phyloP scores from a whole-genome alignment of 2,797 vertebrate species.

The Gouania willdenowi region DNA sequence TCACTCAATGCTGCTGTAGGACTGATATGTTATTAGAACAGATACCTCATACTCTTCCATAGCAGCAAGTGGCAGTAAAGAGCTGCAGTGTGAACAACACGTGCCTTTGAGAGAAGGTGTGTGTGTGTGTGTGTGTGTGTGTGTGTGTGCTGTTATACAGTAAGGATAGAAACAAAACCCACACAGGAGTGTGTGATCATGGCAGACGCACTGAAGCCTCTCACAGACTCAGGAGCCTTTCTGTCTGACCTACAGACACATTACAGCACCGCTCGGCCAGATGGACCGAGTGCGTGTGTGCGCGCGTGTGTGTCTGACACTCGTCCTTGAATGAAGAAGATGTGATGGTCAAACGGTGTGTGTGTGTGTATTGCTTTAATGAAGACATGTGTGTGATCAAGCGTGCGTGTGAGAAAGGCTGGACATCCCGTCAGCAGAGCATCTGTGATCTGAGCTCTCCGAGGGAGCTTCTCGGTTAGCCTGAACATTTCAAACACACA shows the following conservation, averaged over 20 bases:
- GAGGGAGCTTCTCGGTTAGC: slow-evolving; percentile 51
- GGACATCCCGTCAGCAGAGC: slow-evolving; percentile 60
- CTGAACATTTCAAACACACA: slow-evolving; percentile 8
- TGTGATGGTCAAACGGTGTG: slow-evolving; percentile 52
- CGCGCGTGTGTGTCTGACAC: slow-evolving; percentile 20
- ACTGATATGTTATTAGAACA: too few species aligned
- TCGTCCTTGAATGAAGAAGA: slow-evolving; percentile 61
- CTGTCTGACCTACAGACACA: slow-evolving; percentile 45
- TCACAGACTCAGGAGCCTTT: slow-evolving; percentile 44
- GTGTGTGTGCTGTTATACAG: too few species aligned
- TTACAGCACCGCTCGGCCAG: slow-evolving; percentile 41
- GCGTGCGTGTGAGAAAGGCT: slow-evolving; percentile 7
- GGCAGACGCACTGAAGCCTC: slow-evolving; percentile 35
- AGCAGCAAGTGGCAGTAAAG: too few species aligned
- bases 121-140: too few species aligned
- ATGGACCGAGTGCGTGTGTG: slow-evolving; percentile 47
- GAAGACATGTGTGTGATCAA: neutral
- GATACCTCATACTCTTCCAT: too few species aligned
- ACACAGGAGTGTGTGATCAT: slow-evolving; percentile 19
- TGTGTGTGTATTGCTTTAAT: slow-evolving; percentile 16
- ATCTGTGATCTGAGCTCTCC: slow-evolving; percentile 52
- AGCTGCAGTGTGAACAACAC: too few species aligned
- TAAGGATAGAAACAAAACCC: too few species aligned
- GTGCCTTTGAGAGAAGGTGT: too few species aligned
- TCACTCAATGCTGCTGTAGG: too few species aligned